Conservation (phyloP, 2,888 invertebrate genomes). For the Aphelenchoides bicaudatus region DNA sequence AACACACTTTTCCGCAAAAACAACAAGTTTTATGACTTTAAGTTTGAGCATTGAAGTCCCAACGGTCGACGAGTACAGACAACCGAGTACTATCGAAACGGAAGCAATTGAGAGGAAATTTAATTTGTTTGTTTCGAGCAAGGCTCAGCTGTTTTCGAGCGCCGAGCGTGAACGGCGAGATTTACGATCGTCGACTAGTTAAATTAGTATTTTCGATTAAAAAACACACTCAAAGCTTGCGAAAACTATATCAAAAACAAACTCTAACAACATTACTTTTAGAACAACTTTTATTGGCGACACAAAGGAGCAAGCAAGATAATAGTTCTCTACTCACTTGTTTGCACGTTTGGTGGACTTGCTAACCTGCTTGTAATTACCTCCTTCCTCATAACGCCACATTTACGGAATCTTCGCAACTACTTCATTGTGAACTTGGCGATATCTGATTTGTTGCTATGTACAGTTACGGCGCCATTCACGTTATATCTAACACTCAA, state of each 20-base stretch:
- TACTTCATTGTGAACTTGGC: slow-evolving; percentile 59
- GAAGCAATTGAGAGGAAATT: neutral
- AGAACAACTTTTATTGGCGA: slow-evolving; percentile 55
- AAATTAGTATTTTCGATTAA: neutral
- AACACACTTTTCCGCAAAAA: neutral
- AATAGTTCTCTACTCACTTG: slow-evolving; percentile 51
- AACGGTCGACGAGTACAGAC: too few relatives aligned
- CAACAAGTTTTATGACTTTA: neutral
- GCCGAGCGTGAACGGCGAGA: neutral
- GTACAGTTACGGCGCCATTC: slow-evolving; percentile 54
- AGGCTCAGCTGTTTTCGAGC: slow-evolving; percentile 13
- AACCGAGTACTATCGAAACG: neutral
- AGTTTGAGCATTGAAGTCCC: neutral
- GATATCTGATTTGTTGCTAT: slow-evolving; percentile 54
- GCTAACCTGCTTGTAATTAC: slow-evolving; percentile 52
- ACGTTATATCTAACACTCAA: slow-evolving; percentile 55
- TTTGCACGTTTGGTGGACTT: too few relatives aligned
- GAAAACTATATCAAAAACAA: neutral
- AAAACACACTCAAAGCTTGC: neutral
- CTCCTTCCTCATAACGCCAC: slow-evolving; percentile 46
- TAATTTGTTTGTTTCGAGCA: slow-evolving; percentile 1
- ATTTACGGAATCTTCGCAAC: slow-evolving; percentile 54
- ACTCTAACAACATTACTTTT: slow-evolving; percentile 27
- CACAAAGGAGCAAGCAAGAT: slow-evolving; percentile 44
- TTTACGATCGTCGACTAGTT: neutral